A percentile compares a stretch with the other conserved stretches of the same genome.
These are phyloP conservation scores for Hymenochirus boettgeri DNA, from an alignment of 2,113 vertebrate genomes.

Conservation along the genomic window DNA sequence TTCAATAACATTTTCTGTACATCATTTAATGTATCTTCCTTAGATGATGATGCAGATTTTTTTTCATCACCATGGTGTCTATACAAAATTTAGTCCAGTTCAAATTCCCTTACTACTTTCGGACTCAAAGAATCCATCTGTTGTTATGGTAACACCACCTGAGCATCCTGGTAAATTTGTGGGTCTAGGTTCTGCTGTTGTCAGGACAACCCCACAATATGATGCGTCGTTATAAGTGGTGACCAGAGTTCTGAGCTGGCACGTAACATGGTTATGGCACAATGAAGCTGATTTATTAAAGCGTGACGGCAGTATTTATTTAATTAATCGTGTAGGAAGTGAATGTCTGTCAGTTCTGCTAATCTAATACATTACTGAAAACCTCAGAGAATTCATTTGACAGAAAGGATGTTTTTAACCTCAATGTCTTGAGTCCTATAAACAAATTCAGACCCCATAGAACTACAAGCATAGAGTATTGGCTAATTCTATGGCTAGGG, in stretches of 20 bases:
- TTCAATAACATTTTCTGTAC: neutral
- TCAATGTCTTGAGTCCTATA: too few species aligned
- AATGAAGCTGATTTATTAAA: neutral
- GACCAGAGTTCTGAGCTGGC: neutral
- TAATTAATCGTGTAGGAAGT: neutral
- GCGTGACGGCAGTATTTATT: neutral
- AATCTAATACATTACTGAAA: too few species aligned
- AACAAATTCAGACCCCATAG: too few species aligned
- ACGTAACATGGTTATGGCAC: neutral
- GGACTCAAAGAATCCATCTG: conserved; percentile 17
- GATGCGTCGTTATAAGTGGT: conserved; percentile 8
- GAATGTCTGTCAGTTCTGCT: neutral
- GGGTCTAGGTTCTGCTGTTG: conserved; percentile 27
- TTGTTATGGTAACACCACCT: conserved; percentile 37
- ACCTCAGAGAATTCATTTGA: neutral
- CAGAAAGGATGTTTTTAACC: too few species aligned
- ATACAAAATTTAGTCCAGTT: conserved; percentile 7
- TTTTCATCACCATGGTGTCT: neutral
- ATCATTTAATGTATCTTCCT: too few species aligned
- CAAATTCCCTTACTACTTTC: conserved; percentile 28
- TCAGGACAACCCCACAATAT: conserved; percentile 30
- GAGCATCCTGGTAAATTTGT: conserved; percentile 31
- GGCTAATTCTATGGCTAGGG: too few species aligned
- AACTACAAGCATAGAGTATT: too few species aligned
- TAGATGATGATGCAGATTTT: neutral